phyloP scores from a whole-genome alignment of 2,113 vertebrate species.

The Serinus canaria region DNA sequence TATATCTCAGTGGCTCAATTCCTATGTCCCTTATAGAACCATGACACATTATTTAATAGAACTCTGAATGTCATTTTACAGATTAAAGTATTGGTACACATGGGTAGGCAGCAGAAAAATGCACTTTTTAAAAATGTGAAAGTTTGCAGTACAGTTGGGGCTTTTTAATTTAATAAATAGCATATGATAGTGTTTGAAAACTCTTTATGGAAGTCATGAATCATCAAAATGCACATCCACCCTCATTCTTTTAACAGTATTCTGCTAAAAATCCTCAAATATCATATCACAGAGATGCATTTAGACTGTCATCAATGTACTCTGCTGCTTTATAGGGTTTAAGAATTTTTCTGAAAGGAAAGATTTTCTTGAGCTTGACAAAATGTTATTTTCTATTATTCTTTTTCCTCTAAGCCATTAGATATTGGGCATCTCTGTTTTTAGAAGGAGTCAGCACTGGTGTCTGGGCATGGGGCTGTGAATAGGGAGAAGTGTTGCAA shows the following conservation, averaged over 20 bases:
- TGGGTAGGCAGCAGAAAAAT: not conserved
- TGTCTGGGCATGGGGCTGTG: rapidly evolving
- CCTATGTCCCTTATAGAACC: not conserved
- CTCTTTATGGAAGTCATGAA: not conserved
- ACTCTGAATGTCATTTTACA: not conserved
- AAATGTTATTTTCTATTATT: not conserved
- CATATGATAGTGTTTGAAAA: not conserved
- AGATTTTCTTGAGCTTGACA: not conserved
- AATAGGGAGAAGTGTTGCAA: not conserved
- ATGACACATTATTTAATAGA: not conserved
- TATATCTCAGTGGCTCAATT: not conserved
- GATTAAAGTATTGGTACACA: not conserved
- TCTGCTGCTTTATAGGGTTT: not conserved
- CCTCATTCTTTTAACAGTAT: not conserved
- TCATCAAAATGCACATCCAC: not conserved
- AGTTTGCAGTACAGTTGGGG: not conserved
- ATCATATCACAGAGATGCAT: not conserved
- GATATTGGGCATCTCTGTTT: not conserved
- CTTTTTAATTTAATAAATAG: not conserved
- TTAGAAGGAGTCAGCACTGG: not conserved
- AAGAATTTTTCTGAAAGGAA: not conserved
- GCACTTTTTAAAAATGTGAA: not conserved
- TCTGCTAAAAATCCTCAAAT: not conserved
- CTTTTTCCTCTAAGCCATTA: not conserved
- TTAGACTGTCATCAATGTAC: not conserved